Evolutionary conservation across 2,797 vertebrate genomes (phyloP).

Genomic region (Eleutherodactylus coqui): DNA sequence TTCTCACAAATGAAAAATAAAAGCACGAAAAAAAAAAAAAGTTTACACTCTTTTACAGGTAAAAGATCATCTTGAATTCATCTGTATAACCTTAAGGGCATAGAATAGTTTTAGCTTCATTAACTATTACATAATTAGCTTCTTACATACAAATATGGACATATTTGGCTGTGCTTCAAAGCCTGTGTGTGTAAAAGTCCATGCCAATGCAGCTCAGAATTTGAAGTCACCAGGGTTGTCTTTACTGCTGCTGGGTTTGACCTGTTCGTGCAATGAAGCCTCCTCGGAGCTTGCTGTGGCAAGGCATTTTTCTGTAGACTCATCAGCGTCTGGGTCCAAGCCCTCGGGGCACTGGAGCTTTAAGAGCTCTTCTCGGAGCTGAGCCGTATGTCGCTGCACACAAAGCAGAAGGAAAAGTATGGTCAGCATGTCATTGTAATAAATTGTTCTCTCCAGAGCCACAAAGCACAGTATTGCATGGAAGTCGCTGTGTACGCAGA

Average conservation of each 20-base stretch:
- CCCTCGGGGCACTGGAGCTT: slow-evolving; percentile 96
- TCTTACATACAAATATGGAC: slow-evolving; percentile 99
- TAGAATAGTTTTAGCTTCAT: slow-evolving; percentile 87
- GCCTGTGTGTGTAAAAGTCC: slow-evolving; percentile 86
- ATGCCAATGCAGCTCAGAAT: slow-evolving; percentile 82
- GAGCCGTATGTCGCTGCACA: slow-evolving; percentile 92
- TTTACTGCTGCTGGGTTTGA: slow-evolving; percentile 90
- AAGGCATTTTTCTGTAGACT: slow-evolving; percentile 83
- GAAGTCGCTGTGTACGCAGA: slow-evolving; percentile 38
- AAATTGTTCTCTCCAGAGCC: slow-evolving; percentile 50
- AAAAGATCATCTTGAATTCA: slow-evolving; percentile 93
- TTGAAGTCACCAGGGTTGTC: slow-evolving; percentile 88
- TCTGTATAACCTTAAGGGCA: slow-evolving; percentile 89
- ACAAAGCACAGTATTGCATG: slow-evolving; percentile 18
- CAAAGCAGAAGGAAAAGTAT: slow-evolving; percentile 48
- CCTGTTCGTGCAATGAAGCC: slow-evolving; percentile 81
- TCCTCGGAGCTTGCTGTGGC: slow-evolving; percentile 82
- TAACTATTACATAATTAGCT: slow-evolving; percentile 93
- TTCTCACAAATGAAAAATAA: slow-evolving; percentile 99
- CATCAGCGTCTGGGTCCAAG: slow-evolving; percentile 87
- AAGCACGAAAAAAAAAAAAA: slow-evolving; percentile 90
- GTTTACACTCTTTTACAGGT: slow-evolving; percentile 99
- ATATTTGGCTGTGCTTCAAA: slow-evolving; percentile 93
- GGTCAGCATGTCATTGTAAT: slow-evolving; percentile 53
- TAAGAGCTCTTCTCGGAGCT: slow-evolving; percentile 93